Conservation (phyloP, 2,888 invertebrate genomes). For the Neocrepidodera transversa region DNA sequence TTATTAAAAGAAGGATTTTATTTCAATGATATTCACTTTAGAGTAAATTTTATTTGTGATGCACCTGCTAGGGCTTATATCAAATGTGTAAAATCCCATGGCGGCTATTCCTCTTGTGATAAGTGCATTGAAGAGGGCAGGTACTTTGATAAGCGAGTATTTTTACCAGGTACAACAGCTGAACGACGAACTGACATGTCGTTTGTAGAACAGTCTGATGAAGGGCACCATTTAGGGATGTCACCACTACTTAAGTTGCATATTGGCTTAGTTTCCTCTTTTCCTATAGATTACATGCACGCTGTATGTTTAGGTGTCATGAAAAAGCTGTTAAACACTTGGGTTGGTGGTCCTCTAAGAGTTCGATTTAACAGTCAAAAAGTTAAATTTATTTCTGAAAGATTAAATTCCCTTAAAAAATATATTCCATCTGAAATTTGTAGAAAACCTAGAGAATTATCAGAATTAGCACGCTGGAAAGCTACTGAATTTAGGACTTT, state of each 20-base stretch:
- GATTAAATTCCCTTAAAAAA: constrained; percentile 11
- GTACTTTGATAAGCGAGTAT: constrained; percentile 4
- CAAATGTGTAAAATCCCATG: constrained; percentile 29
- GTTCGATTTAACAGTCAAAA: constrained; percentile 4
- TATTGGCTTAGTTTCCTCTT: constrained; percentile 22
- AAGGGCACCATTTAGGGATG: constrained; percentile 22
- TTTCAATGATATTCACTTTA: no score
- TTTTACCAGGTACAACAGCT: constrained; percentile 4
- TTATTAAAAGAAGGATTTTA: no score
- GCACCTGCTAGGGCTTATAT: constrained; percentile 32
- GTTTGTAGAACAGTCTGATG: constrained; percentile 17
- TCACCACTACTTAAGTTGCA: constrained; percentile 21
- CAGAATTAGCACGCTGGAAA: constrained; percentile 27
- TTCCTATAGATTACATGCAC: constrained; percentile 31
- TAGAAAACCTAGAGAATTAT: constrained; percentile 29
- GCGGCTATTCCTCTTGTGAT: constrained; percentile 29
- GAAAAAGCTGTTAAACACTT: constrained; percentile 23
- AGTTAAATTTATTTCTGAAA: background rate
- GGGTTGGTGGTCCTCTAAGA: constrained; percentile 21
- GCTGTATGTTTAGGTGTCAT: constrained; percentile 27
- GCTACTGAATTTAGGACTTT: constrained; percentile 28
- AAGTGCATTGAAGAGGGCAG: constrained; percentile 22
- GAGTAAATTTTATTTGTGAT: constrained; percentile 32
- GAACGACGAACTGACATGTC: constrained; percentile 7
- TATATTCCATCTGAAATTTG: constrained; percentile 28